Base-by-base conservation (phyloP, 2,797 vertebrate genomes). In the Manis pentadactyla region DNA sequence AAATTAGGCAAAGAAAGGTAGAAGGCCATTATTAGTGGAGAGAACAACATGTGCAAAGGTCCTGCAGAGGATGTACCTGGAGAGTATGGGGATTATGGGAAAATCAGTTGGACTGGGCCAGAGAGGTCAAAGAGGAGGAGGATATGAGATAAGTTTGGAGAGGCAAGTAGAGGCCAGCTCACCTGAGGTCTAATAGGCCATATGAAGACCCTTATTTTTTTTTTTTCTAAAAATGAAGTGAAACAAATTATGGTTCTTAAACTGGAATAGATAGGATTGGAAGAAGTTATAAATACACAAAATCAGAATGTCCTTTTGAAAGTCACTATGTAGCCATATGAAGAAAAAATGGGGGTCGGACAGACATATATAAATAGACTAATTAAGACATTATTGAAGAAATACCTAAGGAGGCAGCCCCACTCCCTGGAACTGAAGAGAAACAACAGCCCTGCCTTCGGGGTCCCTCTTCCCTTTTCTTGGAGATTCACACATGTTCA, bases 121-220 rank as follows among this genome's bases (percentile, higher is more conserved):
- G 46, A 46, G 9, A 69, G 53, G 84, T 10, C 6, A 37, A 71
- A 7, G 42, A 64, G 55, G 29, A 57, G 53, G 21, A 49, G 10
- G 10, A 89, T 55, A 42, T 2, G 19, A 51, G 31, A 63, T 74
- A 14, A 79, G 57, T 14, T 19, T 85, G 42, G 64, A 63, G n/a
- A 85, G 6, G 1, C 19, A 46, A 31, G 21, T 31, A 73, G 29
- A 15, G 6, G 18, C 57, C 29, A 27, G 19, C 31, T 61, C 18
- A 53, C 42, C 9, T 73, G 63, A 89, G 17, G 69, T 88, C 96
- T 97, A 95, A 98, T 97, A 98, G 98, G 93, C 97, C 97, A 93
- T 95, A 97, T 98, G 98, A 98, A 98, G 94, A 97, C 94, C 95
- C 97, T 98, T 96, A 97, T 29, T 27, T 23, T 37, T 51, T 37